Evolutionary conservation across 2,888 invertebrate genomes (phyloP), one percentile per base, ranked within the genome.

Genomic region (Andrena chrysosceles): DNA sequence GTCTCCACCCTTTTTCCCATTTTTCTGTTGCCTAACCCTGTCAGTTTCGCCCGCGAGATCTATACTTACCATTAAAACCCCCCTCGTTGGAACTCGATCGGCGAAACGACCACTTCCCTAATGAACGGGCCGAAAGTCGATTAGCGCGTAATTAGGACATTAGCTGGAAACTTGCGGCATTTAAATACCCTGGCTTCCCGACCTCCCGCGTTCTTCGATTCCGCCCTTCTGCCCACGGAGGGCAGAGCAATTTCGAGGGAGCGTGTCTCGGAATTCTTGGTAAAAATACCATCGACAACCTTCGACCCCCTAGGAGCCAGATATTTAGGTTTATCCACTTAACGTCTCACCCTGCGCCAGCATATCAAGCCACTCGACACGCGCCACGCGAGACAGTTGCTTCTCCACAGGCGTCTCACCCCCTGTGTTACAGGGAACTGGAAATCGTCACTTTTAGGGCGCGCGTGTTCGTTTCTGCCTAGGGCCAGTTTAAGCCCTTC

Each of bases 131-230:
- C 71, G 71, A 80, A 80, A 66, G 70, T 66, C 80, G 80, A 80
- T 80, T 80, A 80, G 52, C 80, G 60, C 80, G 71, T 80, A 67
- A 80, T 80, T 80, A 80, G 80, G 62, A 80, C 80, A 70, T 80
- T 71, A 67, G 80, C 70, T 66, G 59, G 70, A 62, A 66, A 71
- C 64, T 71, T 64, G 79, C 54, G 42, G 54, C 79, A 42, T 79
- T 79, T 70, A 70, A 79, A 78, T 70, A 48, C 49, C 59, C 35
- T 16, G 35, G 10, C 62, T 31, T 49, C 60, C 20, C 59, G 48
- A 35, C 26, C 35, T 42, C 31, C 29, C 56, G 33, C 35, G 54
- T 26, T 56, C 20, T n/a, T 33, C 33, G 26, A 49, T 35, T 35
- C 26, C 29, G 23, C n/a, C 48, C 2, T 42, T 4, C 29, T 23